These are phyloP conservation scores for Eulithis prunata DNA, from an alignment of 2,888 invertebrate genomes.

Conservation along the genomic window DNA sequence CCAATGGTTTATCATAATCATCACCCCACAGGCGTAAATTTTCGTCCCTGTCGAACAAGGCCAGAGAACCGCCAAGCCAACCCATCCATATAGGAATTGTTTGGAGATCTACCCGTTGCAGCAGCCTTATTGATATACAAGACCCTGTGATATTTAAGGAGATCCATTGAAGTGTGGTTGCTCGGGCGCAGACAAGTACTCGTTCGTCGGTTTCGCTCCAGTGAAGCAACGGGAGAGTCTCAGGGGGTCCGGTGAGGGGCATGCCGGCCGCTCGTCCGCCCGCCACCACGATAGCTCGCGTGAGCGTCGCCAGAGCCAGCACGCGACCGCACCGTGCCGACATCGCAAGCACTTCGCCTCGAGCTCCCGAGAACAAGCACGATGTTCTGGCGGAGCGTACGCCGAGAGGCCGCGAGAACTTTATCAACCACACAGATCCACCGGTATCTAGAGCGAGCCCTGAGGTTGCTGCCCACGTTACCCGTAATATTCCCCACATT, in stretches of 20 bases:
- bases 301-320: conserved; percentile 96
- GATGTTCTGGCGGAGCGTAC: conserved; percentile 95
- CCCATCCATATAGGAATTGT: conserved; percentile 87
- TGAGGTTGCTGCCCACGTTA: conserved; percentile 77
- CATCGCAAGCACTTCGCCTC: conserved; percentile 91
- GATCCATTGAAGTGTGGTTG: conserved; percentile 93
- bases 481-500: conserved; percentile 75
- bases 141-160: conserved; percentile 85
- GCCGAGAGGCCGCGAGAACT: conserved; percentile 94
- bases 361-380: conserved; percentile 98
- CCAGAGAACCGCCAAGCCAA: conserved; percentile 91
- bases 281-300: conserved; percentile 88
- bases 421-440: conserved; percentile 97
- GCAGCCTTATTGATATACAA: conserved; percentile 83
- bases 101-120: conserved; percentile 88
- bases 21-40: conserved; percentile 95
- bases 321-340: conserved; percentile 82
- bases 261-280: conserved; percentile 73
- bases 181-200: conserved; percentile 95
- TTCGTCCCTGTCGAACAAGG: conserved; percentile 93
- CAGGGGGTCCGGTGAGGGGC: conserved; percentile 89
- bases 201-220: conserved; percentile 92
- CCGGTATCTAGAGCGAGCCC: conserved; percentile 91
- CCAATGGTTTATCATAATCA: conserved; percentile 92
- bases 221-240: conserved; percentile 94